Conservation (phyloP, 2,888 invertebrate species). For the Nephrotoma guestfalica region DNA sequence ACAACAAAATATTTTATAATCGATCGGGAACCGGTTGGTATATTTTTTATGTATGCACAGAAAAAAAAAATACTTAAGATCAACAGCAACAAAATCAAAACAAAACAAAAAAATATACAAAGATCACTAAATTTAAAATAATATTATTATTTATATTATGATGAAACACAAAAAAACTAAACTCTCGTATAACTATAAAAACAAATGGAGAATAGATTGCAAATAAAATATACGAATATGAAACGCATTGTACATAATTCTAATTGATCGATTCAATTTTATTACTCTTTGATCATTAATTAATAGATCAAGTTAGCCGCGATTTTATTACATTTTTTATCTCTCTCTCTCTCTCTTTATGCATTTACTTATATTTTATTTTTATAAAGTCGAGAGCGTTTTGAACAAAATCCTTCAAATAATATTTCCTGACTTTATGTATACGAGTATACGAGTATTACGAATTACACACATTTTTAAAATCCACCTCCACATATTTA, state of each 20-base stretch:
- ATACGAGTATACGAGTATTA: background rate
- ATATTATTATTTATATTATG: background rate
- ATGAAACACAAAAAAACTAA: background rate
- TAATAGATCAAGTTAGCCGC: background rate
- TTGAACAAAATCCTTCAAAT: background rate
- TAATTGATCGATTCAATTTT: background rate
- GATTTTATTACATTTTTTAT: background rate
- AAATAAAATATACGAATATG: background rate
- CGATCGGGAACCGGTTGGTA: background rate
- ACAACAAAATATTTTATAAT: background rate
- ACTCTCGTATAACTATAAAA: background rate
- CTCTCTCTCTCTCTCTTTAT: background rate
- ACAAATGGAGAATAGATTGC: background rate
- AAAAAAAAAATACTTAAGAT: background rate
- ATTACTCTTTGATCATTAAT: background rate
- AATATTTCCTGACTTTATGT: background rate
- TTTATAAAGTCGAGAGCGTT: background rate
- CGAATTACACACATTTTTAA: background rate
- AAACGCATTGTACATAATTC: background rate
- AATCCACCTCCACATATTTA: background rate
- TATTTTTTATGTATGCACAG: background rate
- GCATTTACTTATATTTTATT: background rate
- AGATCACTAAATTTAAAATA: background rate
- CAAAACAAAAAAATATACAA: background rate
- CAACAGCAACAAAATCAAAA: background rate